These are phyloP conservation scores for Lasioglossum leucozonium DNA, from an alignment of 2,888 invertebrate species.

Conservation along the genomic window DNA sequence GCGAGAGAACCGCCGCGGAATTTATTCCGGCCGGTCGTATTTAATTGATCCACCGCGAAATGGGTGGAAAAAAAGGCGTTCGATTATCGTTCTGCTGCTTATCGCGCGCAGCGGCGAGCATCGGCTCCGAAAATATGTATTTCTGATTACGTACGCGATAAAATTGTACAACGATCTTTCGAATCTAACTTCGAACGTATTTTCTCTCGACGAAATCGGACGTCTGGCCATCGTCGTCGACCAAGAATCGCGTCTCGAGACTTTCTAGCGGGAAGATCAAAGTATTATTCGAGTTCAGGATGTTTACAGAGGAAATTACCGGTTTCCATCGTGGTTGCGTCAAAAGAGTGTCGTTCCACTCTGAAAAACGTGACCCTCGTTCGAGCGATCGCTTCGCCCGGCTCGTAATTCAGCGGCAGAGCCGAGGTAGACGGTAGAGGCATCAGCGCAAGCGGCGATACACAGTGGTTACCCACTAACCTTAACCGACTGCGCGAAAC, in stretches of 20 bases:
- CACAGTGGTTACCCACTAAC: conserved; percentile 68
- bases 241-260: background rate
- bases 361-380: conserved; percentile 42
- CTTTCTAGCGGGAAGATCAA: conserved; percentile 15
- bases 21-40: conserved; percentile 10
- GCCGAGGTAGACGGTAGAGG: background rate
- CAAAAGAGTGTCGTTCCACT: conserved; percentile 43
- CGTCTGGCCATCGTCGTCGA: background rate
- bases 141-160: too few species aligned
- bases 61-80: background rate
- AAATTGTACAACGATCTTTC: too few species aligned
- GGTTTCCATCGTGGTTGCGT: background rate
- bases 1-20: background rate
- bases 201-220: background rate
- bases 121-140: too few species aligned
- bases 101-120: too few species aligned
- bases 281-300: background rate
- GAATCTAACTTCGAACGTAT: background rate
- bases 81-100: background rate
- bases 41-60: conserved; percentile 9
- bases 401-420: background rate
- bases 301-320: conserved; percentile 2
- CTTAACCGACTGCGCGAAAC: conserved; percentile 60
- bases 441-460: background rate
- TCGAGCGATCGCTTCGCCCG: conserved; percentile 17